phyloP scores from a whole-genome alignment of 2,113 vertebrate genomes.

The Bagarius yarrelli region DNA sequence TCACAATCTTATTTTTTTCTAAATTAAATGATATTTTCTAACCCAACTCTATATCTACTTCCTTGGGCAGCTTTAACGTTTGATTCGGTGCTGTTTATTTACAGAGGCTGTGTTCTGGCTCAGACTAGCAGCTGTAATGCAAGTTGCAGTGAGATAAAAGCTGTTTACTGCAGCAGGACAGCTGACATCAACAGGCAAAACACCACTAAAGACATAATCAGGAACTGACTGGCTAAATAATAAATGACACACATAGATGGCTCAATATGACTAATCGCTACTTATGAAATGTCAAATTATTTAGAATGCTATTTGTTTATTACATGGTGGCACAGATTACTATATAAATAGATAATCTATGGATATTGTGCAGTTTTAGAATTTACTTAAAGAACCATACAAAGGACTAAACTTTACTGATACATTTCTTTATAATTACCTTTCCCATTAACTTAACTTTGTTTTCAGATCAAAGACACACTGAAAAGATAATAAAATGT shows the following conservation, averaged over 20 bases:
- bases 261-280: not conserved
- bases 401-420: not conserved
- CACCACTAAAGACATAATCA: too few relatives aligned
- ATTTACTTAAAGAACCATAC: too few relatives aligned
- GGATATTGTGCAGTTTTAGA: not conserved
- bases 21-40: not conserved
- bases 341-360: not conserved
- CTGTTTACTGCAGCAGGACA: slow-evolving; percentile 46
- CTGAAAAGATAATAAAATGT: not conserved
- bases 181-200: slow-evolving; percentile 41
- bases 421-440: not conserved
- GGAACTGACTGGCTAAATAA: too few relatives aligned
- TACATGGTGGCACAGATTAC: too few relatives aligned
- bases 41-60: too few relatives aligned
- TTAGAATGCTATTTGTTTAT: not conserved
- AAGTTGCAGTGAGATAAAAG: slow-evolving; percentile 44
- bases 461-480: not conserved
- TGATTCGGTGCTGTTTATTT: slow-evolving; percentile 33
- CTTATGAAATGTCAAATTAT: not conserved
- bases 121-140: slow-evolving; percentile 43
- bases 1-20: not conserved
- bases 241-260: too few relatives aligned
- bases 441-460: not conserved
- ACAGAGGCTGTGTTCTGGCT: slow-evolving; percentile 37
- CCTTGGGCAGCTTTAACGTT: slow-evolving; percentile 40